Base-by-base conservation (phyloP, 2,888 invertebrate species). In the Chloromyia formosa region DNA sequence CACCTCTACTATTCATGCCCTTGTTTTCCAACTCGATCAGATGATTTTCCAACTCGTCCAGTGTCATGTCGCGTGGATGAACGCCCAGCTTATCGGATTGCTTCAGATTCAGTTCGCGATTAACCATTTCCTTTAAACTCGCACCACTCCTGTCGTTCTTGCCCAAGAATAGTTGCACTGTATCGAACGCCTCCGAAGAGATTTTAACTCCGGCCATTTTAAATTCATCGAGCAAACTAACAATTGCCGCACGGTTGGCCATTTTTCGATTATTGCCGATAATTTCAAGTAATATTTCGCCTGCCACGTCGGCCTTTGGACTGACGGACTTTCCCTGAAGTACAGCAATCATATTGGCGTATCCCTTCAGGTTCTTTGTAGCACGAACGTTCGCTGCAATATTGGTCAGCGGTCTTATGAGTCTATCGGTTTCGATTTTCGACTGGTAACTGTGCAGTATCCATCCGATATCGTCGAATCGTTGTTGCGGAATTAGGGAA, bases 1-100 rank as follows among this genome's bases (percentile, higher is more conserved):
- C 88, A 0, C 92, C 92, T 3, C 92, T 87, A 0, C 89, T 88
- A 84, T 92, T 90, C 87, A 92, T 87, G 22, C 87, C 86, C 79
- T 92, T 91, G 42, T 88, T 85, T 81, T 89, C 88, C n/a, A 93
- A 81, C 79, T 92, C 91, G 4, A 85, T 82, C 0, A 92, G 83
- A 81, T 92, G 92, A 1, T 88, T 88, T 78, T 89, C 89, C 1
- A 93, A 82, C 66, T 90, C 87, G 22, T 88, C 87, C 3, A 88
- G 81, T 76, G 85, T 87, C 93, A 93, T 92, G 74, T 89, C 85
- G 80, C 87, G 87, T 2, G 89, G 89, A 81, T 89, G 89, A 22
- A 85, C 84, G 60, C 76, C 79, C n/a, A 74, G 35, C 27, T 60
- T 74, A 10, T 77, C 40, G 82, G 83, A 1, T 0, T 82, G 81